Evolutionary conservation across 1,140 invertebrate genomes (phyloP).

Genomic region (Drosophila pandora): DNA sequence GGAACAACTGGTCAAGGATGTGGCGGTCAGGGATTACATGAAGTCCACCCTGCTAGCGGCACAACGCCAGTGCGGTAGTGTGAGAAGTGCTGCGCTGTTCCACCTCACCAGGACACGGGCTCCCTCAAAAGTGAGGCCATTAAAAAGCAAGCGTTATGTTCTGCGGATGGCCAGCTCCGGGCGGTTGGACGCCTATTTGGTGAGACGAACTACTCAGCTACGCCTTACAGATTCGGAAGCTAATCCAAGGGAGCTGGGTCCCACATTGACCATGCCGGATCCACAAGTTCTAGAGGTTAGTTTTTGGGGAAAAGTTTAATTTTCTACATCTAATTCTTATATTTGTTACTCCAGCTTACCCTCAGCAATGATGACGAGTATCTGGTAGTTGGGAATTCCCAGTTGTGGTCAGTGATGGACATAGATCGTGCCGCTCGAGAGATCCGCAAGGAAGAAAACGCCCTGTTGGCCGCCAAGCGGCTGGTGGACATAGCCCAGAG

Average conservation of each 20-base stretch:
- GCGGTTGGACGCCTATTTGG: slow-evolving; percentile 89
- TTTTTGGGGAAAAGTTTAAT: background rate
- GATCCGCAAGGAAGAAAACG: slow-evolving; percentile 89
- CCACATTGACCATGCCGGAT: slow-evolving; percentile 85
- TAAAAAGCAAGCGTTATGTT: slow-evolving; percentile 85
- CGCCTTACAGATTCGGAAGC: slow-evolving; percentile 40
- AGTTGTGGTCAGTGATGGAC: slow-evolving; percentile 90
- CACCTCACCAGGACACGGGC: slow-evolving; percentile 88
- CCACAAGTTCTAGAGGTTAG: slow-evolving; percentile 88
- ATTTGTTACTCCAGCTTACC: slow-evolving; percentile 78
- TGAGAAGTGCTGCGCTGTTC: slow-evolving; percentile 89
- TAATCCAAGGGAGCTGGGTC: background rate
- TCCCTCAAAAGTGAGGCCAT: slow-evolving; percentile 80
- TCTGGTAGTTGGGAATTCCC: slow-evolving; percentile 91
- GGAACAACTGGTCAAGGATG: slow-evolving; percentile 91
- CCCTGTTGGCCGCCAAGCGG: slow-evolving; percentile 91
- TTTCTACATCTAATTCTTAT: background rate
- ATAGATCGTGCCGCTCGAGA: slow-evolving; percentile 90
- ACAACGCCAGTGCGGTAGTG: slow-evolving; percentile 89
- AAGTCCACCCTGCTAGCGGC: slow-evolving; percentile 92
- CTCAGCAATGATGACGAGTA: slow-evolving; percentile 92
- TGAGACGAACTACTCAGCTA: slow-evolving; percentile 75
- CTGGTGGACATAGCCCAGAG: slow-evolving; percentile 92
- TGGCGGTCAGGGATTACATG: slow-evolving; percentile 89
- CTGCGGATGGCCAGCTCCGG: slow-evolving; percentile 90